Evolutionary conservation across 2,888 invertebrate species (phyloP).

Genomic region (Tenthredo mesomela): DNA sequence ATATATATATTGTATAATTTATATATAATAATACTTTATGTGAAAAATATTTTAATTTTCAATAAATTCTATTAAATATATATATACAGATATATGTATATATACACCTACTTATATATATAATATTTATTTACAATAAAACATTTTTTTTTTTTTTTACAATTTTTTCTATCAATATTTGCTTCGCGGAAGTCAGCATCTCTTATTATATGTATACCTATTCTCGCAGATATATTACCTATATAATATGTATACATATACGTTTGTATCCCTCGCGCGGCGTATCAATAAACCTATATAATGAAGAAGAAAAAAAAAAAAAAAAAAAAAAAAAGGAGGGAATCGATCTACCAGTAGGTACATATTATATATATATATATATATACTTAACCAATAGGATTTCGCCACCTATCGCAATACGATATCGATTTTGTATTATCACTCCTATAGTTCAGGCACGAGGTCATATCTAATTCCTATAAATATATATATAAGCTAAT

Average conservation of each 20-base stretch:
- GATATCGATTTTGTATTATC: constrained; percentile 25
- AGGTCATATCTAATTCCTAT: constrained; percentile 2
- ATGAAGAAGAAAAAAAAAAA: not conserved
- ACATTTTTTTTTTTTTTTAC: too few species aligned
- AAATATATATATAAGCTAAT: not conserved
- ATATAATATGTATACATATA: not conserved
- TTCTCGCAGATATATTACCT: not conserved
- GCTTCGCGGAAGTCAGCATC: not conserved
- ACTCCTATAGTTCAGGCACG: not conserved
- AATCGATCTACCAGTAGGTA: not conserved
- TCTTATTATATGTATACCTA: not conserved
- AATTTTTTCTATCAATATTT: too few species aligned
- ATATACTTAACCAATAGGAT: not conserved
- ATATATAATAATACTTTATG: constrained; percentile 18
- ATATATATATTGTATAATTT: constrained; percentile 8
- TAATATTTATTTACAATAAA: not conserved
- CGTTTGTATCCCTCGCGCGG: not conserved
- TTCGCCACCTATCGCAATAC: not conserved
- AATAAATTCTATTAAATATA: constrained; percentile 29
- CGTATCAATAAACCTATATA: not conserved
- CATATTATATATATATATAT: too few species aligned
- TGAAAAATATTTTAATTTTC: constrained; percentile 40
- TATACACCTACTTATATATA: not conserved
- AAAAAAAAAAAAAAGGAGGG: not conserved
- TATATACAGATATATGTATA: too few species aligned